phyloP scores from a whole-genome alignment of 2,113 vertebrate species.

The Eurystomus gularis region DNA sequence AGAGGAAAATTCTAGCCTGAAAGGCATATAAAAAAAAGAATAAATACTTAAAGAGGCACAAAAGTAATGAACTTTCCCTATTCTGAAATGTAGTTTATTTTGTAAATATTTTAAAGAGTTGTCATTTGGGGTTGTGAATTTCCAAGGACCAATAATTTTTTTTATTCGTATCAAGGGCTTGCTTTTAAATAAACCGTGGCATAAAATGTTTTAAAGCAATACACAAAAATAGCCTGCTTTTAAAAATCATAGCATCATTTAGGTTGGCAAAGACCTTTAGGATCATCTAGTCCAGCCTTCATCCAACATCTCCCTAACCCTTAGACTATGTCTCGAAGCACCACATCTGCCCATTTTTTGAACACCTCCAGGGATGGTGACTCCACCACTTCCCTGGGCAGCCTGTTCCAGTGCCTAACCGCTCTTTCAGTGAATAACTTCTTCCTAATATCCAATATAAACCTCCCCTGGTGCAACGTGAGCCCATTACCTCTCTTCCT shows the following conservation, averaged over 20 bases:
- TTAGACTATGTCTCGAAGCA: too few species aligned
- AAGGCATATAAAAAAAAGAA: background rate
- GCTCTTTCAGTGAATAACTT: too few species aligned
- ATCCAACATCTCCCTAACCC: too few species aligned
- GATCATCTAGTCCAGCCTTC: too few species aligned
- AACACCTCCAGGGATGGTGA: too few species aligned
- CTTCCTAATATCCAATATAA: too few species aligned
- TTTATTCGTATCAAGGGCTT: background rate
- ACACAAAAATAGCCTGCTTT: background rate
- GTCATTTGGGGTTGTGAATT: background rate
- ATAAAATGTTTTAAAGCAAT: background rate
- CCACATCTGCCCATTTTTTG: too few species aligned
- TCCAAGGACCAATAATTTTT: background rate
- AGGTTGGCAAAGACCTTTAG: too few species aligned
- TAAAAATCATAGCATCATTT: background rate
- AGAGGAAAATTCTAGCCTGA: background rate
- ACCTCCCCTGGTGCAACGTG: too few species aligned
- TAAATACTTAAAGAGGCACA: background rate
- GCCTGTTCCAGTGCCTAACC: too few species aligned
- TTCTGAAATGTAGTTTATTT: background rate
- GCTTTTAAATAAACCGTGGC: background rate
- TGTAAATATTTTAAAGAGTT: background rate
- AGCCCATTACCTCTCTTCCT: too few species aligned
- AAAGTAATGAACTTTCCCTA: background rate
- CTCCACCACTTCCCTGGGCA: too few species aligned